A percentile compares a stretch with the other conserved stretches of the same genome.
These are phyloP conservation scores for Metopolophium dirhodum DNA, from an alignment of 1,140 invertebrate species.

Conservation along the genomic window DNA sequence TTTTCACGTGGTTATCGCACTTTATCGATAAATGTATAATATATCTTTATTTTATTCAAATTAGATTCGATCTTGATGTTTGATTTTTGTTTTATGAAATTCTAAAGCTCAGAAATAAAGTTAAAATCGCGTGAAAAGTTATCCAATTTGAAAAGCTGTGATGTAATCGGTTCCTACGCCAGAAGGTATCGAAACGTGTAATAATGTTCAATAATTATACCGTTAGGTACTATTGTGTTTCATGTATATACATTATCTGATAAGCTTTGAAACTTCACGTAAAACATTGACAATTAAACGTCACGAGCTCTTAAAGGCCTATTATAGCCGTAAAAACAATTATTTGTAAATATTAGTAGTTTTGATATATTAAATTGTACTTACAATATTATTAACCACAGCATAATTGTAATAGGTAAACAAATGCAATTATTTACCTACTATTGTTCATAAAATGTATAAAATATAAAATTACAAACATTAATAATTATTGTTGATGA, in stretches of 20 bases:
- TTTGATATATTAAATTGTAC: too few species aligned
- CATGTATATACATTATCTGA: neutral
- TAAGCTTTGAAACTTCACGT: neutral
- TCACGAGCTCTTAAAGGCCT: neutral
- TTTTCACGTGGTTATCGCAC: neutral
- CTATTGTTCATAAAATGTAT: too few species aligned
- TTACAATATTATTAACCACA: too few species aligned
- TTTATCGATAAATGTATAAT: neutral
- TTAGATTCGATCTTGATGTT: too few species aligned
- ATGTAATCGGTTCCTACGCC: neutral
- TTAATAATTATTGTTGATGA: too few species aligned
- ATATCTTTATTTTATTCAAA: too few species aligned
- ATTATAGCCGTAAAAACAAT: neutral
- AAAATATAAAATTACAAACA: too few species aligned
- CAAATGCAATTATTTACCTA: too few species aligned
- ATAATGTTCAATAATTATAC: neutral
- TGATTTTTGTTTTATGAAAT: neutral
- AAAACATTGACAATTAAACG: neutral
- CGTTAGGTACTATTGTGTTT: neutral
- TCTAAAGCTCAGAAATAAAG: neutral
- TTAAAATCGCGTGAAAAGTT: neutral
- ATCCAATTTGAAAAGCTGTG: neutral
- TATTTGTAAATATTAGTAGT: neutral
- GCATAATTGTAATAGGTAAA: too few species aligned
- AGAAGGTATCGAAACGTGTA: neutral